A percentile compares a stretch with the other conserved stretches of the same genome.
These are phyloP conservation scores for Mustela nigripes DNA, from an alignment of 2,113 vertebrate species.

Conservation along the genomic window DNA sequence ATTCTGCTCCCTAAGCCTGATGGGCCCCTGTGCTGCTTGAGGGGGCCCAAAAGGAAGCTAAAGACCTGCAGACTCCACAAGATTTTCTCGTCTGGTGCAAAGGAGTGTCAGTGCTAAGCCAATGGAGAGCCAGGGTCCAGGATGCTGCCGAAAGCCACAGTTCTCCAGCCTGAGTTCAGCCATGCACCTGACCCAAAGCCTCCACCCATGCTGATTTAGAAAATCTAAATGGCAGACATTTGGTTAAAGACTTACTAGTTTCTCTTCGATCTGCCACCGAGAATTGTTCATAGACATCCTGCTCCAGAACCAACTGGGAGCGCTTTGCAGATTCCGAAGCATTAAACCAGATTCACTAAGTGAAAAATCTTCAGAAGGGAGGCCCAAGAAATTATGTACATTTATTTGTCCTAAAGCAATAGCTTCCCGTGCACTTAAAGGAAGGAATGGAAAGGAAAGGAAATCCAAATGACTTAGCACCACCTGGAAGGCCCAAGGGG, in stretches of 20 bases:
- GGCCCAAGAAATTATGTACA: background rate
- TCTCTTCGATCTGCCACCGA: background rate
- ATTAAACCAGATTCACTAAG: background rate
- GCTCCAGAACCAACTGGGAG: background rate
- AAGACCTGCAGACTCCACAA: background rate
- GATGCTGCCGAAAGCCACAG: background rate
- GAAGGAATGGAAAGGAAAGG: background rate
- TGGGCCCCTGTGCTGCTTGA: rapidly evolving
- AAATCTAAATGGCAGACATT: too few relatives aligned
- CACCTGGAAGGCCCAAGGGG: background rate
- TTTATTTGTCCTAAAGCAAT: background rate
- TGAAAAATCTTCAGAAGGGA: background rate
- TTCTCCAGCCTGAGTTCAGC: background rate
- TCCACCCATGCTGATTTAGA: background rate
- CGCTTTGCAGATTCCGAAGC: background rate
- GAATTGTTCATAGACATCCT: background rate
- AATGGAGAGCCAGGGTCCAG: background rate
- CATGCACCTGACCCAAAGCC: background rate
- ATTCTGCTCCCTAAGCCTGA: background rate
- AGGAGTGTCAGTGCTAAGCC: too few relatives aligned
- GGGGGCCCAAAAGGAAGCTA: background rate
- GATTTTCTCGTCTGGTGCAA: background rate
- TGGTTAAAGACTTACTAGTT: background rate
- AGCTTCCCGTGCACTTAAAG: background rate
- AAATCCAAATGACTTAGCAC: background rate